Conservation (phyloP, 2,113 vertebrate species). For the Ammospiza caudacuta region DNA sequence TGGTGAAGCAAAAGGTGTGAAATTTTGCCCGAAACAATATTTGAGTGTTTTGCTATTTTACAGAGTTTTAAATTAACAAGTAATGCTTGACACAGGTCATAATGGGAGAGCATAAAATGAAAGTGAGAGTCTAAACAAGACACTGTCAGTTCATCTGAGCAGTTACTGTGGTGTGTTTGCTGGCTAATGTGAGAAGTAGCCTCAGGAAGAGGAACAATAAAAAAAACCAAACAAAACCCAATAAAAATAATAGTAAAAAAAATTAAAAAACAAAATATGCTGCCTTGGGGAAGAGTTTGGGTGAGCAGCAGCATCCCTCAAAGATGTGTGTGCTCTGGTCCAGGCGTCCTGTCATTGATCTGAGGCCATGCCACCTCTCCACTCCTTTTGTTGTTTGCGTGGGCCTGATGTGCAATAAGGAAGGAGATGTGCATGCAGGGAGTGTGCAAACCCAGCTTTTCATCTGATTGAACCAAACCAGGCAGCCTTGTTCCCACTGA, state of each 20-base stretch:
- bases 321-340: no score
- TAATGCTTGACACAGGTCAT: neutral
- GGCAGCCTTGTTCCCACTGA: neutral
- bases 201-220: neutral
- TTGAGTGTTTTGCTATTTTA: neutral
- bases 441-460: neutral
- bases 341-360: fast-evolving
- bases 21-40: neutral
- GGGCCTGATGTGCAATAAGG: neutral
- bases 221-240: no score
- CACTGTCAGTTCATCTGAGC: neutral
- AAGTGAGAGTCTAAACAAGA: neutral
- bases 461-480: neutral
- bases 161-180: neutral
- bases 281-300: neutral
- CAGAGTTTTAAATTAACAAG: neutral
- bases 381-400: neutral
- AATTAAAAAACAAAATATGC: neutral
- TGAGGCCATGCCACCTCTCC: neutral
- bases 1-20: neutral
- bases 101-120: neutral
- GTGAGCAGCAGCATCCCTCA: neutral
- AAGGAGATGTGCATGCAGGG: neutral
- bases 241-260: no score
- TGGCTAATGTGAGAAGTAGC: neutral